Base-by-base conservation (phyloP, 2,888 invertebrate genomes). In the Eucera pruinosa region DNA sequence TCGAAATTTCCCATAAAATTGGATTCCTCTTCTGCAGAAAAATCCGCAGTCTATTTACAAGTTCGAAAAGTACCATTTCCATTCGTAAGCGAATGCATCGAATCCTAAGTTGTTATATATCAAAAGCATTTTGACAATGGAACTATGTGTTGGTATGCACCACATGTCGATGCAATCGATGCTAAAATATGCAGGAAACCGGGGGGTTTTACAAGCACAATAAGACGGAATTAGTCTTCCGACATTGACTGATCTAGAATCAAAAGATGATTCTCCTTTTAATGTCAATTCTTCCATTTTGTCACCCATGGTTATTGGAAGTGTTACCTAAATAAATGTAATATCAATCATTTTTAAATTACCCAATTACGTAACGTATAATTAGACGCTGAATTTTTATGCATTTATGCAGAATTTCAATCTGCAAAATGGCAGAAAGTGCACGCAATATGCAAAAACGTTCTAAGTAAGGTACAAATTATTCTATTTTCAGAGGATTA, bases 11-110 rank as follows among this genome's bases (percentile, higher is more conserved):
- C n/a, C n/a, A n/a, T n/a, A n/a, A n/a, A n/a, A n/a, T n/a, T n/a
- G n/a, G n/a, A n/a, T n/a, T n/a, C n/a, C n/a, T n/a, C n/a, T n/a
- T n/a, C n/a, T n/a, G n/a, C n/a, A n/a, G n/a, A n/a, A n/a, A n/a
- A n/a, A n/a, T n/a, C n/a, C n/a, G n/a, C n/a, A n/a, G n/a, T n/a
- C n/a, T n/a, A n/a, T 20, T 23, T 11, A 25, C 33, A 45, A 27
- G 23, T 36, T 48, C 2, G 1, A 41, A 7, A 27, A 25, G 0
- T 74, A 75, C 93, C 82, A 88, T 80, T 89, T 87, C 93, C 93
- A 93, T 25, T 88, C 80, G 74, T 92, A 93, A 13, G 90, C 89
- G 25, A 93, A 83, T 2, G 91, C 87, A 43, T 91, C 88, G 45
- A 87, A 48, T 5, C 60, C 76, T 7, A 91, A 89, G 55, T 82